Percentiles rank a stretch among this genome's conserved stretches.
phyloP scores from a whole-genome alignment of 1,140 invertebrate species.

The Contarinia nasturtii region DNA sequence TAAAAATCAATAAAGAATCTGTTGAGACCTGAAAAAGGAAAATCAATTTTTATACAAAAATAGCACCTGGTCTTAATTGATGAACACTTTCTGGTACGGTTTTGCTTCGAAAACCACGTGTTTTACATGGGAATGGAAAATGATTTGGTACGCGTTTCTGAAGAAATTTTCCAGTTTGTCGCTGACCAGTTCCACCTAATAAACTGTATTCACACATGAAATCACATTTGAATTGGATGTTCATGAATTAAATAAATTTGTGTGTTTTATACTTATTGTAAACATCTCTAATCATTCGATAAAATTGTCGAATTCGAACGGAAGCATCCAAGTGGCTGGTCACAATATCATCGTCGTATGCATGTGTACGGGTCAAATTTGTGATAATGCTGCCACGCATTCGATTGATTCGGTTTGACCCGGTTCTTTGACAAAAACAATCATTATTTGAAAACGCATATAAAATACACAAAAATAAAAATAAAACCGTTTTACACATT shows the following conservation, averaged over 20 bases:
- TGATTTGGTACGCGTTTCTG: constrained; percentile 1
- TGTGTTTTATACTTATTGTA: constrained; percentile 1
- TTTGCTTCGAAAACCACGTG: constrained; percentile 1
- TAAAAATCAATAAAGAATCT: constrained; percentile 28
- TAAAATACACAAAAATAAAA: too few relatives aligned
- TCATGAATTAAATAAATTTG: not conserved
- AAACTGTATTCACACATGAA: not conserved
- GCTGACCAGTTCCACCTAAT: constrained; percentile 2
- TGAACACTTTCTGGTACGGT: constrained; percentile 4
- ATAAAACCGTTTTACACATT: too few relatives aligned
- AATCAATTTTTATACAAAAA: too few relatives aligned
- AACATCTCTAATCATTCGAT: constrained; percentile 2
- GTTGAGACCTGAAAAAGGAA: too few relatives aligned
- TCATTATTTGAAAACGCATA: too few relatives aligned
- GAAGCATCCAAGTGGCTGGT: constrained; percentile 4
- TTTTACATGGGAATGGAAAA: constrained; percentile 2
- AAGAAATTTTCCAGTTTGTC: constrained; percentile 1
- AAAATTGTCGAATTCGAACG: constrained; percentile 2
- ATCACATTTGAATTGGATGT: too few relatives aligned
- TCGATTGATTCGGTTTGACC: constrained; percentile 4
- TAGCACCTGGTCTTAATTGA: constrained; percentile 4
- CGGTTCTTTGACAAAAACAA: not conserved
- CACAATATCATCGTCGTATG: constrained; percentile 5
- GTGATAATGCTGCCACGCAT: constrained; percentile 1
- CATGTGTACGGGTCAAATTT: constrained; percentile 3